Evolutionary conservation across 2,888 invertebrate species (phyloP), one percentile per base, ranked within the genome.

Genomic region (Coleophora deauratella): DNA sequence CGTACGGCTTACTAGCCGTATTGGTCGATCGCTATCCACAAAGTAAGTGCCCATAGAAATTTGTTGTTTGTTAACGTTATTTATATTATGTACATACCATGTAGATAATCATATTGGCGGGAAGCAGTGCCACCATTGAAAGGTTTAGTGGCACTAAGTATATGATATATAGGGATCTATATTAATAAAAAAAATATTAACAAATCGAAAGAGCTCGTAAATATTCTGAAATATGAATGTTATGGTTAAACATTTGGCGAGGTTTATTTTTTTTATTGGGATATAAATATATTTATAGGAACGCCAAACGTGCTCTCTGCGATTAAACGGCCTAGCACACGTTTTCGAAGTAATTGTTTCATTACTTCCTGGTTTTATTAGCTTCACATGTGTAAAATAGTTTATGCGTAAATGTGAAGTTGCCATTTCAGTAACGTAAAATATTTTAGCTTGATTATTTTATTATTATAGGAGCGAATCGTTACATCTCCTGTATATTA

Each of bases 371-470:
- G 43, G 46, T 44, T 42, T 40, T 46, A 50, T 46, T 42, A 35
- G 53, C 60, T 56, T 59, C 56, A 48, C 55, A 46, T 44, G 54
- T 59, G 54, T 59, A 52, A 52, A 48, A 45, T 41, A 40, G 44
- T 52, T 51, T 55, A 55, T 50, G 52, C 51, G 53, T 54, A 54
- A 57, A 55, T 58, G 59, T 63, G 53, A 57, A 61, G 65, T 69
- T 67, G 70, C 74, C 67, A 63, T 66, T 67, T 58, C 48, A 53
- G 62, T 66, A 59, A 59, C 63, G 58, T 71, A 63, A 64, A 60
- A 59, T 66, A 65, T 21, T 21, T 21, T 21, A 21, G 21, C 21
- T 21, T 21, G 21, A 21, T 21, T 21, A 21, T 21, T 21, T 4
- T 21, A n/a, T n/a, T n/a, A n/a, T n/a, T n/a, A 6, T 62, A 62